Conservation (phyloP, 2,113 vertebrate genomes). For the Podarcis muralis region DNA sequence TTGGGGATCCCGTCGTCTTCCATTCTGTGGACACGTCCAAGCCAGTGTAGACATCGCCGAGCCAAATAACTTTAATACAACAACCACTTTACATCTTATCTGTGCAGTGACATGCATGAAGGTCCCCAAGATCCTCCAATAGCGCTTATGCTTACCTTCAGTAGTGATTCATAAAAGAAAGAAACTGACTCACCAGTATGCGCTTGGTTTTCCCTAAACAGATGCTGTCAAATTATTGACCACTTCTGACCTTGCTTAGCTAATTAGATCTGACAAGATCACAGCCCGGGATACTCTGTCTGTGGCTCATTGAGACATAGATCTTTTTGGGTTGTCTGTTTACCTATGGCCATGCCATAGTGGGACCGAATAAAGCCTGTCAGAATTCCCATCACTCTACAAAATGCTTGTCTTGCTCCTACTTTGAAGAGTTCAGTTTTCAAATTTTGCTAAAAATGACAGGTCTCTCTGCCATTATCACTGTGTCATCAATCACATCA, state of each 20-base stretch:
- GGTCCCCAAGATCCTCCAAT: neutral
- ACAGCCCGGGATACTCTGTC: neutral
- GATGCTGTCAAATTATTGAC: neutral
- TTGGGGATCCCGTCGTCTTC: too few relatives aligned
- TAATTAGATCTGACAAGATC: neutral
- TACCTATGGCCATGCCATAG: neutral
- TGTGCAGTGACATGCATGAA: neutral
- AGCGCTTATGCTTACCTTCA: neutral
- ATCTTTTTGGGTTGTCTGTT: neutral
- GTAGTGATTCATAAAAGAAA: neutral
- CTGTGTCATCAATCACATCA: slow-evolving; percentile 14
- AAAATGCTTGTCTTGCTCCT: neutral
- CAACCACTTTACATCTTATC: neutral
- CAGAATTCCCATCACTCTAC: neutral
- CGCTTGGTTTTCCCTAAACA: slow-evolving; percentile 8
- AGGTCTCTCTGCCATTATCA: neutral
- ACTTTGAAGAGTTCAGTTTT: slow-evolving; percentile 11
- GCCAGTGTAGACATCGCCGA: too few relatives aligned
- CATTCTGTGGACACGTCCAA: too few relatives aligned
- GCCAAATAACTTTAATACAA: neutral
- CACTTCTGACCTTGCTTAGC: neutral
- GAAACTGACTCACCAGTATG: neutral
- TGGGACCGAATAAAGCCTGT: neutral
- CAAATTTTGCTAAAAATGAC: slow-evolving; percentile 1
- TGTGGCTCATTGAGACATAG: neutral